Base-by-base conservation (phyloP, 2,797 vertebrate genomes). In the Microctenopoma stevenorrisi region DNA sequence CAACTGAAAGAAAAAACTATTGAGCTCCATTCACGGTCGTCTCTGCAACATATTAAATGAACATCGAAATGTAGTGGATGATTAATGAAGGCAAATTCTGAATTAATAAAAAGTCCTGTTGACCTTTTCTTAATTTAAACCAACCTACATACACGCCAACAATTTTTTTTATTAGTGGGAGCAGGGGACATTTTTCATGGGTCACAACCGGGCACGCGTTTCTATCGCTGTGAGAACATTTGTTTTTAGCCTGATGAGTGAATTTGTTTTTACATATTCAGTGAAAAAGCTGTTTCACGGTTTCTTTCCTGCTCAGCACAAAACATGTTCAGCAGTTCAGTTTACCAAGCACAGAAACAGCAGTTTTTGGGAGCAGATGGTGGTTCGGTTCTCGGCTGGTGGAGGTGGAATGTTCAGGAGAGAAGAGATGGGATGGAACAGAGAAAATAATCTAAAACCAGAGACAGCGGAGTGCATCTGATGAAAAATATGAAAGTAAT, bases 391-490 rank as follows among this genome's bases (percentile, higher is more conserved):
- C 43, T 60, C 52, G 3, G 2, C 22, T 6, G 55, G 0, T 38
- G 1, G 55, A 70, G 55, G 52, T 28, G 82, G 81, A 90, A 89
- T 87, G 87, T 86, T 79, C 25, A 38, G 70, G 53, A 77, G 76
- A 73, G 53, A 82, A 60, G 58, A 70, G 68, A 47, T 68, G 73
- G 70, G 76, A 48, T 4, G 13, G 7, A 6, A 26, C 9, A 26
- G 35, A n/a, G 37, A 12, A n/a, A 13, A 42, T 14, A 44, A 55
- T 54, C 5, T 13, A 40, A n/a, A 60, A 42, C 8, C 57, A 13
- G 4, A 48, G 18, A 66, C 0, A 0, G 2, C 35, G 68, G 67
- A 55, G 76, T 65, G 63, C 5, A 2, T 62, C 22, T 43, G 74
- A 59, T 57, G 25, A 48, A 60, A 75, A n/a, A 37, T 0, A 9